These are phyloP conservation scores for Conchocele bisecta DNA, from an alignment of 2,888 invertebrate species.

Conservation along the genomic window DNA sequence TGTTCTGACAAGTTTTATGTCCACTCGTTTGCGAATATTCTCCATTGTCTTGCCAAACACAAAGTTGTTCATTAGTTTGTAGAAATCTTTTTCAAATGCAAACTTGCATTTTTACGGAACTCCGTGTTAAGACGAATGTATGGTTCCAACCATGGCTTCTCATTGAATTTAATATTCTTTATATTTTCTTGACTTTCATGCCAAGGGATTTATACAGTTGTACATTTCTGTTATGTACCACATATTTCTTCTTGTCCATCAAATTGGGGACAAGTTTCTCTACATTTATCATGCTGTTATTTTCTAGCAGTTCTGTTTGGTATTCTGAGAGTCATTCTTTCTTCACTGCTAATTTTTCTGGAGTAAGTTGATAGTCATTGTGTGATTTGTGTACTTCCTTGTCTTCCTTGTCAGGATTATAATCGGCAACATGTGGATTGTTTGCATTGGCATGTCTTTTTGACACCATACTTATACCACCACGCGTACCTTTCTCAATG, in stretches of 20 bases:
- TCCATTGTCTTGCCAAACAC: conserved; percentile 32
- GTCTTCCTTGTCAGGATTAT: conserved; percentile 20
- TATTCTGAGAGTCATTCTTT: conserved; percentile 30
- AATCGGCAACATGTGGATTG: conserved; percentile 60
- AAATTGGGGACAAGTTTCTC: conserved; percentile 59
- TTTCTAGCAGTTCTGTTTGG: conserved; percentile 57
- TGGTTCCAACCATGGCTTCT: conserved; percentile 73
- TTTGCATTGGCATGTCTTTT: conserved; percentile 72
- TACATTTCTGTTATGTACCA: conserved; percentile 78
- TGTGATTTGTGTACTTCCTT: conserved; percentile 26
- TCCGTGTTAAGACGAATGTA: conserved; percentile 75
- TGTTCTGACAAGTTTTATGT: conserved; percentile 31
- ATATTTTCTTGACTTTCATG: conserved; percentile 67
- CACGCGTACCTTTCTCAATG: conserved; percentile 57
- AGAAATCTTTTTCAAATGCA: conserved; percentile 79
- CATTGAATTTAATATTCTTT: conserved; percentile 74
- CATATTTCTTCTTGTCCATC: conserved; percentile 67
- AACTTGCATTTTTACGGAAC: conserved; percentile 66
- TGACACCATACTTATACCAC: conserved; percentile 59
- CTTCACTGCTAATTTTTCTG: conserved; percentile 65
- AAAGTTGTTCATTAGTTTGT: conserved; percentile 42
- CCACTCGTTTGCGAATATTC: conserved; percentile 24
- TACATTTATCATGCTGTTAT: conserved; percentile 29
- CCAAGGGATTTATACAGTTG: conserved; percentile 70
- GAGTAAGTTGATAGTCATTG: conserved; percentile 37